Evolutionary conservation across 1,140 invertebrate species (phyloP).

Genomic region (Bilobella aurantiaca): DNA sequence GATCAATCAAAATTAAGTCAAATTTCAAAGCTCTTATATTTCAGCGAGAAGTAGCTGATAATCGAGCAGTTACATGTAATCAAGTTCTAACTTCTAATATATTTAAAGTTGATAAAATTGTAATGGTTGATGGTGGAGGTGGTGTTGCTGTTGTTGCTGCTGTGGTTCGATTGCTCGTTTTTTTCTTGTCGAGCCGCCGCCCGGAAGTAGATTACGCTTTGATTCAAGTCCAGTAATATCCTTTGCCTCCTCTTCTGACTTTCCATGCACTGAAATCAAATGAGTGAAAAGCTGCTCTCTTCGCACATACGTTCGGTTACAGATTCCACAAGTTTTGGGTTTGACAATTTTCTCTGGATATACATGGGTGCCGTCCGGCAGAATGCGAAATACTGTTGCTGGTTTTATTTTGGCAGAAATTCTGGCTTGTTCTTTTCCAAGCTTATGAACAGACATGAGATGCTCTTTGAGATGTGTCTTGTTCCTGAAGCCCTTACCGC

Average conservation of each 20-base stretch:
- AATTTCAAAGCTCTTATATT: too few relatives aligned
- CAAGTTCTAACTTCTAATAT: too few relatives aligned
- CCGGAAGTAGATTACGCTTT: neutral
- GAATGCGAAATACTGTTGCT: neutral
- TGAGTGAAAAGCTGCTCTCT: neutral
- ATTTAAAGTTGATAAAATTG: too few relatives aligned
- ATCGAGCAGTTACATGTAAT: too few relatives aligned
- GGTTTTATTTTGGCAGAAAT: neutral
- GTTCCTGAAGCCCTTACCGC: neutral
- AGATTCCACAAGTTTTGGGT: neutral
- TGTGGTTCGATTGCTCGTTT: too few relatives aligned
- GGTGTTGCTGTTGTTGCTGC: too few relatives aligned
- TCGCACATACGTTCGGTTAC: neutral
- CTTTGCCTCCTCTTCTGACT: neutral
- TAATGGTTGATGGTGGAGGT: too few relatives aligned
- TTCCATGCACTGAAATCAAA: neutral
- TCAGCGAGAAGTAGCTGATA: too few relatives aligned
- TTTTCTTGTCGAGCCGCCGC: neutral
- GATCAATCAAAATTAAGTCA: too few relatives aligned
- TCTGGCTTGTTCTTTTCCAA: neutral
- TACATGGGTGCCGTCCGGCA: neutral
- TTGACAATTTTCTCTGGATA: neutral
- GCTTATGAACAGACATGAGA: neutral
- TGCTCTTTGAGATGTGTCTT: neutral
- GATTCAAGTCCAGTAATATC: neutral